Base-by-base conservation (phyloP, 2,888 invertebrate species). In the Coenonympha glycerion region DNA sequence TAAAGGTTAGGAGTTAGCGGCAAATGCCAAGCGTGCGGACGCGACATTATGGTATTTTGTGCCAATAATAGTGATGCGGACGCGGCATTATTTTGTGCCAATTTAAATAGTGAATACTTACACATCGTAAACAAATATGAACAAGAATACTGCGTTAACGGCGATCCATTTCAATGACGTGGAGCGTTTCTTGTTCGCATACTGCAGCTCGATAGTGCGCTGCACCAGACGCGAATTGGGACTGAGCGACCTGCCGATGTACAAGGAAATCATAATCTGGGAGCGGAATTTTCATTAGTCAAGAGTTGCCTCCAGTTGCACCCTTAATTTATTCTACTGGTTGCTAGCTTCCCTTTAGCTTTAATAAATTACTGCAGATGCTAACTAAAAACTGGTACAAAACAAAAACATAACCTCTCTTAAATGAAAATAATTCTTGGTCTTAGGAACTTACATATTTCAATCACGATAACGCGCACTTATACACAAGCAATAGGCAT, bases 111-210 rank as follows among this genome's bases (percentile, higher is more conserved):
- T 6, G 18, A 33, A 41, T 52, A 77, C 90, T 86, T 74, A 92
- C 92, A 92, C 76, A 66, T 92, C 92, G 65, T 89, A 91, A 6
- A 87, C 65, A 30, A 91, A 75, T 44, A 90, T 62, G 9, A 87
- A 63, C 22, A 91, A 72, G 21, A 91, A 61, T 6, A 76, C 64
- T n/a, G 84, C 76, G 64, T 92, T 92, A 11, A 91, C 66, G 8
- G 79, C 63, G 40, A 90, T 89, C 90, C 91, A 91, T 58, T 87
- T 85, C n/a, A 90, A 66, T 16, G 89, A 86, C 46, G 68, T 79
- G 5, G 84, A 80, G 2, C 89, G 83, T 65, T 86, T 88, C 53
- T 71, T 78, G 50, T 88, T 80, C 1, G 73, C 81, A 59, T 89
- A 89, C 41, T 85, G 87, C 8, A 90, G 58, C 48, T 88, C 82